Conservation (phyloP, 2,797 vertebrate species). For the Paguma larvata region DNA sequence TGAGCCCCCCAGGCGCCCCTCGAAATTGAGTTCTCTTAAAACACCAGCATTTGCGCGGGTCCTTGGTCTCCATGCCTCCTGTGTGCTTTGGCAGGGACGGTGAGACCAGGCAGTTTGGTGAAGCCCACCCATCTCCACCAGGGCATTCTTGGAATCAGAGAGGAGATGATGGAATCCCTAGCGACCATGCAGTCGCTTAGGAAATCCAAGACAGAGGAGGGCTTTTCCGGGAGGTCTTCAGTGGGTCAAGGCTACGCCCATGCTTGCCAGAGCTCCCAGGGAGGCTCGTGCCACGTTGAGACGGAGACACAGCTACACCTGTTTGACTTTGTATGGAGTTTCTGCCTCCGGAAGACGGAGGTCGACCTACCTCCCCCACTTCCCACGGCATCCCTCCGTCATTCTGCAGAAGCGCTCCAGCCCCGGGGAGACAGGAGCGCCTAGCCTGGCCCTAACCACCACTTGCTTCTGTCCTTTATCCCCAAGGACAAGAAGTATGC, state of each 20-base stretch:
- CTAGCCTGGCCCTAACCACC: neutral
- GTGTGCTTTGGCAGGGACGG: neutral
- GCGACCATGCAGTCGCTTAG: neutral
- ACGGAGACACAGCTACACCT: neutral
- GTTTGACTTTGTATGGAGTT: neutral
- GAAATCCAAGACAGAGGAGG: neutral
- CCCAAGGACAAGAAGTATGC: conserved; percentile 98
- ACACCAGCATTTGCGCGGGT: neutral
- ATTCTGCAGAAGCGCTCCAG: neutral
- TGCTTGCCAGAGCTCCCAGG: neutral
- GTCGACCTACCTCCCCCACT: neutral
- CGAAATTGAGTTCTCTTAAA: neutral
- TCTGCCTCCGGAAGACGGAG: neutral
- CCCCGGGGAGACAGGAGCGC: too few species aligned
- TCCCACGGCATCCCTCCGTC: neutral
- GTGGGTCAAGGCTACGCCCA: neutral
- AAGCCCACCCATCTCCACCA: neutral
- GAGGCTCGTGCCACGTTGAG: neutral
- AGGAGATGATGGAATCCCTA: neutral
- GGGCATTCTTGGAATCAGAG: neutral
- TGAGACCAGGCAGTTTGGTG: neutral
- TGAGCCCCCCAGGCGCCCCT: too few species aligned
- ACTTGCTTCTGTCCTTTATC: conserved; percentile 11
- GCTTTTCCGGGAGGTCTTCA: neutral
- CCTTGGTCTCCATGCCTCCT: neutral